A percentile compares a stretch with the other conserved stretches of the same genome.
Conservation (phyloP, 2,797 vertebrate genomes). For the Diplodus puntazzo region DNA sequence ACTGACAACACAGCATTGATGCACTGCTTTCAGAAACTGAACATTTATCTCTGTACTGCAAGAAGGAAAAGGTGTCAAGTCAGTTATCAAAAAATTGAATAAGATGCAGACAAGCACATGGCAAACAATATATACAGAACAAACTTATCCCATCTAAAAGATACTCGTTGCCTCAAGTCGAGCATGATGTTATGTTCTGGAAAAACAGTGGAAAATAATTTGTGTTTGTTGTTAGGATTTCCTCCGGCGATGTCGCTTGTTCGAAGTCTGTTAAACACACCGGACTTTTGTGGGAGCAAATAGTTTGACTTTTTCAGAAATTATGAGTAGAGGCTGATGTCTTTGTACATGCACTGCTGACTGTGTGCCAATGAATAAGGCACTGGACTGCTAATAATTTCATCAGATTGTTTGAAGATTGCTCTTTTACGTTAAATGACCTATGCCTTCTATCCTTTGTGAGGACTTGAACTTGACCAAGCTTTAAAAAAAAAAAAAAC, state of each 20-base stretch:
- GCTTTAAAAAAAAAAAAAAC: slow-evolving; percentile 3
- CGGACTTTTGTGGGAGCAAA: slow-evolving; percentile 2
- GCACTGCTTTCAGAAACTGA: slow-evolving; percentile 35
- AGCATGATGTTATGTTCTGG: background rate
- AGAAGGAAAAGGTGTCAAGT: slow-evolving; percentile 22
- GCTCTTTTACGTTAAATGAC: background rate
- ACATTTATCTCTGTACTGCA: slow-evolving; percentile 26
- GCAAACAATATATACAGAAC: slow-evolving; percentile 57
- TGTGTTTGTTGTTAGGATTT: background rate
- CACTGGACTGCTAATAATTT: slow-evolving; percentile 25
- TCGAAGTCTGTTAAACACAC: slow-evolving; percentile 11
- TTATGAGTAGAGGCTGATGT: background rate
- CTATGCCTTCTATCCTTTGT: background rate
- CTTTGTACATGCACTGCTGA: slow-evolving; percentile 11
- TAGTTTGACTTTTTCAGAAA: background rate
- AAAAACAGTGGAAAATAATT: background rate
- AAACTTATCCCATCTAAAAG: slow-evolving; percentile 13
- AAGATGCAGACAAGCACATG: slow-evolving; percentile 54
- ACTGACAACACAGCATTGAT: slow-evolving; percentile 24
- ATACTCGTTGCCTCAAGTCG: background rate
- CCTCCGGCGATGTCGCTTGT: background rate
- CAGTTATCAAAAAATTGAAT: slow-evolving; percentile 22
- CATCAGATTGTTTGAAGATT: background rate
- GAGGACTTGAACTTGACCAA: background rate
- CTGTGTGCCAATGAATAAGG: slow-evolving; percentile 34